These are phyloP conservation scores for Clivina fossor DNA, from an alignment of 2,888 invertebrate species.

Conservation along the genomic window DNA sequence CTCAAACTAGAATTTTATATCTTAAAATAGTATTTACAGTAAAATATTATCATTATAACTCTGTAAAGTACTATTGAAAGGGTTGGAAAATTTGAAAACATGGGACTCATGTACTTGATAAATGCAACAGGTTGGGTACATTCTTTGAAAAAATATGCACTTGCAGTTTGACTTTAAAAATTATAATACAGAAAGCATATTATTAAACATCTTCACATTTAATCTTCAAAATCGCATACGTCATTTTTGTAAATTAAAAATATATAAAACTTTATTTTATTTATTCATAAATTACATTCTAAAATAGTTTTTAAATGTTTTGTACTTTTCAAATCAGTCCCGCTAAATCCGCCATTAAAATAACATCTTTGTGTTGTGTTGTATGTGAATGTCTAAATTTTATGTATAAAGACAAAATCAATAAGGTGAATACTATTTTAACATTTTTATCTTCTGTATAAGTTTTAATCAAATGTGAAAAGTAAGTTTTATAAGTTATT, in stretches of 20 bases:
- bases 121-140: constrained; percentile 29
- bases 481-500: constrained; percentile 6
- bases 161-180: background rate
- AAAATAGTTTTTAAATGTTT: background rate
- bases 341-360: constrained; percentile 3
- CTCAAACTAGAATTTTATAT: background rate
- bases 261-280: background rate
- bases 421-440: too few relatives aligned
- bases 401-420: too few relatives aligned
- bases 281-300: background rate
- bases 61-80: too few relatives aligned
- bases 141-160: constrained; percentile 11
- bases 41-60: too few relatives aligned
- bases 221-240: too few relatives aligned
- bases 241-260: background rate
- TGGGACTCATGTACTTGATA: constrained; percentile 16
- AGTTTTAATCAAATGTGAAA: background rate
- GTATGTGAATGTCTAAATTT: background rate
- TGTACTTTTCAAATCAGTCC: background rate
- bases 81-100: too few relatives aligned
- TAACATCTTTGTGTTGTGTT: background rate
- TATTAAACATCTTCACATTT: background rate
- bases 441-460: too few relatives aligned
- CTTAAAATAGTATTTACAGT: background rate
- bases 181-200: constrained; percentile 12